Conservation (phyloP, 2,113 vertebrate genomes). For the Silurus glanis region DNA sequence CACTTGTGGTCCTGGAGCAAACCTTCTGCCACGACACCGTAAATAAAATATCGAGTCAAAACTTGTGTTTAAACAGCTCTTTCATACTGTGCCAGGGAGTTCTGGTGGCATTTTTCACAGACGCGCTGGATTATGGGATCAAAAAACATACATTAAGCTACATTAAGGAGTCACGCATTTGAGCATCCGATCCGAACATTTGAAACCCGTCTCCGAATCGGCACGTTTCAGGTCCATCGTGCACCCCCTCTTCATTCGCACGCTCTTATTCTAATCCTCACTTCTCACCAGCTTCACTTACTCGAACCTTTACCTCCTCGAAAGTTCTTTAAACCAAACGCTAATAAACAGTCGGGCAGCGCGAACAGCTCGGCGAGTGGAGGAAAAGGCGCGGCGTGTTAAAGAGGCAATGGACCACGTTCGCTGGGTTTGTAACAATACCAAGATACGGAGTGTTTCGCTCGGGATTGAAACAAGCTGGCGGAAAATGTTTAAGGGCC, state of each 20-base stretch:
- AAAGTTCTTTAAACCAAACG: constrained; percentile 31
- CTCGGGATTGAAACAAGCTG: constrained; percentile 46
- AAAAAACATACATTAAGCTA: background rate
- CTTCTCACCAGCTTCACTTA: constrained; percentile 15
- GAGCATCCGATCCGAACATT: background rate
- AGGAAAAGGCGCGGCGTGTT: constrained; percentile 49
- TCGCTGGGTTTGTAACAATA: constrained; percentile 63
- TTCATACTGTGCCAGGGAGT: background rate
- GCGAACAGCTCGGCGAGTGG: constrained; percentile 51
- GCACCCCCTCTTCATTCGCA: background rate
- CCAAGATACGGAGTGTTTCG: constrained; percentile 50
- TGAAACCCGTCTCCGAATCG: background rate
- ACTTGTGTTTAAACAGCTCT: background rate
- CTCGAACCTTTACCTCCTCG: constrained; percentile 22
- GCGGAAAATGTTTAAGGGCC: constrained; percentile 52
- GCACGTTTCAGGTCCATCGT: background rate
- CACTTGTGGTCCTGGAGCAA: background rate
- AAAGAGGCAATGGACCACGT: constrained; percentile 58
- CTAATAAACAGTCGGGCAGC: constrained; percentile 40
- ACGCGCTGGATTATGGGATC: background rate
- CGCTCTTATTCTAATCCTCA: background rate
- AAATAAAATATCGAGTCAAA: background rate
- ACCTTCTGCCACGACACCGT: no score
- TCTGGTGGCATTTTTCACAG: background rate
- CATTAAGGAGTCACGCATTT: background rate